A percentile compares a stretch with the other conserved stretches of the same genome.
Evolutionary conservation across 1,140 invertebrate genomes (phyloP).

Genomic region (Lordiphosa mommai): DNA sequence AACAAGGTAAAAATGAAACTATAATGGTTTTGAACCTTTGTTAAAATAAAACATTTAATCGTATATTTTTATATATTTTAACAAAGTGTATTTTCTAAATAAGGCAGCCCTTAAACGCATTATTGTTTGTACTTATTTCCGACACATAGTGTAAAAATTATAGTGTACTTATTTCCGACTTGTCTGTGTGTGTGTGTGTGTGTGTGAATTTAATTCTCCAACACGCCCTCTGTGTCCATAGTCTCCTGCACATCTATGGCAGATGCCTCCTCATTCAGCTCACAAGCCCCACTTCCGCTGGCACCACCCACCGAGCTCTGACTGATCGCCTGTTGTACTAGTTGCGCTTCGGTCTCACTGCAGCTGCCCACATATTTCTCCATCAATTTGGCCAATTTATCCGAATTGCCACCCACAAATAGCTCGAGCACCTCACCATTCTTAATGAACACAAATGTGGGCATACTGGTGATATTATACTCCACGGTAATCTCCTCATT

Average conservation of each 20-base stretch:
- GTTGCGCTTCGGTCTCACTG: slow-evolving; percentile 1
- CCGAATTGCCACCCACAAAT: slow-evolving; percentile 89
- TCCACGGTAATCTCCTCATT: slow-evolving; percentile 89
- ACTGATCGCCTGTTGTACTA: neutral
- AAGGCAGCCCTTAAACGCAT: too few species aligned
- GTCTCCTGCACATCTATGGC: neutral
- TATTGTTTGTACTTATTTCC: too few species aligned
- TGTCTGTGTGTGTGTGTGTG: too few species aligned
- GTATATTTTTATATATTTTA: too few species aligned
- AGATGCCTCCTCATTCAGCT: neutral
- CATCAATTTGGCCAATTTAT: slow-evolving; percentile 86
- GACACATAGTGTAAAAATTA: too few species aligned
- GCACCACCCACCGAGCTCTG: neutral
- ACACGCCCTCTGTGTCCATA: neutral
- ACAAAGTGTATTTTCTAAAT: too few species aligned
- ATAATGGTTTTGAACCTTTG: too few species aligned
- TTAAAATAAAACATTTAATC: too few species aligned
- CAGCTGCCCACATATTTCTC: slow-evolving; percentile 78
- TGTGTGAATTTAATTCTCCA: slow-evolving; percentile 33
- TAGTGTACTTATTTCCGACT: too few species aligned
- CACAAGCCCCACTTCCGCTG: neutral
- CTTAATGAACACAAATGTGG: slow-evolving; percentile 96
- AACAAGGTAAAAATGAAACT: too few species aligned
- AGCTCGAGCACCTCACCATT: slow-evolving; percentile 85
- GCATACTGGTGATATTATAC: slow-evolving; percentile 93